phyloP scores from a whole-genome alignment of 2,113 vertebrate genomes.

The Hyla sarda region DNA sequence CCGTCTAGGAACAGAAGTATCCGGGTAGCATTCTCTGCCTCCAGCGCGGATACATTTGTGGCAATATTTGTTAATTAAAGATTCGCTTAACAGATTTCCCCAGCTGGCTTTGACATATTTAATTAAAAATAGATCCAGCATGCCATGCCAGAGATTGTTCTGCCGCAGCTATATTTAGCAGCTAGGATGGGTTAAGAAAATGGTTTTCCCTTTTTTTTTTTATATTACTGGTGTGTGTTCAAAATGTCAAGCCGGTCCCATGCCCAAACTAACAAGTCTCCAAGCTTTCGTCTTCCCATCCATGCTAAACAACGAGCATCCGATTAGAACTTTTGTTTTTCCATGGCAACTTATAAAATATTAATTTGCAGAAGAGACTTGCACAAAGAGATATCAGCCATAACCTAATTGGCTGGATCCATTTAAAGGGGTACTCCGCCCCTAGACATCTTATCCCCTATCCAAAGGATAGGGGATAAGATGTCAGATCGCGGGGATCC shows the following conservation, averaged over 20 bases:
- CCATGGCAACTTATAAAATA: conserved; percentile 5
- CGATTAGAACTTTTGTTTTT: background rate
- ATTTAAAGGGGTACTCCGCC: too few species aligned
- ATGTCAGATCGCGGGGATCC: too few species aligned
- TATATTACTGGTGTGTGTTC: too few species aligned
- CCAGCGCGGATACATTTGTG: conserved; percentile 22
- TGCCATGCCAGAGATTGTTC: conserved; percentile 46
- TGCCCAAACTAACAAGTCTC: conserved; percentile 3
- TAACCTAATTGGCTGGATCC: background rate
- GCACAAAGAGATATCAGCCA: background rate
- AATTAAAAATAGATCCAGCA: conserved; percentile 48
- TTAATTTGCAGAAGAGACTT: background rate
- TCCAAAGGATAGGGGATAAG: too few species aligned
- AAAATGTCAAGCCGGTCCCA: conserved; percentile 16
- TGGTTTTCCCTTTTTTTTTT: background rate
- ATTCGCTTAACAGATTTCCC: conserved; percentile 46
- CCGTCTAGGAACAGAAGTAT: conserved; percentile 28
- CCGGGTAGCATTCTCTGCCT: conserved; percentile 7
- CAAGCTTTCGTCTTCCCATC: background rate
- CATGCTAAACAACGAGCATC: background rate
- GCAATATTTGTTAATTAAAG: conserved; percentile 53
- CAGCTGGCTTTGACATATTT: conserved; percentile 52
- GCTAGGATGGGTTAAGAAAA: conserved; percentile 25
- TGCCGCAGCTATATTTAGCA: conserved; percentile 14
- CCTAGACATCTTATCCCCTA: too few species aligned